Conservation (phyloP, 2,113 vertebrate genomes). For the Scomber colias region DNA sequence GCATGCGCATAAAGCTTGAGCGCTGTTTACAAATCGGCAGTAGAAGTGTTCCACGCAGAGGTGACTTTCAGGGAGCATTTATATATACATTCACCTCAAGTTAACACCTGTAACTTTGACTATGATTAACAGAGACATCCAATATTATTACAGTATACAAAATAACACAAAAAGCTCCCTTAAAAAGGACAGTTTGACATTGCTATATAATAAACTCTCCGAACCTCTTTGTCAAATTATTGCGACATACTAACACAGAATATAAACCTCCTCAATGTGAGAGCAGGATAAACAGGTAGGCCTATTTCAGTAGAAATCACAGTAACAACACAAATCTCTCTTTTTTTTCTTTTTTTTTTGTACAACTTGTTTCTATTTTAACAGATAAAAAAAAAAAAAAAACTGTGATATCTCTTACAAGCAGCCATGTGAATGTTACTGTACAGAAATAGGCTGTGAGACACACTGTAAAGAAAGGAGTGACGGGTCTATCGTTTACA, state of each 20-base stretch:
- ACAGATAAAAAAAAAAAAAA: conserved; percentile 16
- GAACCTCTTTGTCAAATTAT: too few species aligned
- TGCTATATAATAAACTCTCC: too few species aligned
- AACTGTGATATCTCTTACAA: conserved; percentile 45
- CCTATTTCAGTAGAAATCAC: background rate
- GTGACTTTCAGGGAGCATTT: too few species aligned
- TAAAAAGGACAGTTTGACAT: too few species aligned
- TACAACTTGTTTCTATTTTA: conserved; percentile 16
- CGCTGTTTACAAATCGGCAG: too few species aligned
- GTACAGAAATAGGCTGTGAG: conserved; percentile 52
- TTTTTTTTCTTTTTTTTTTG: background rate
- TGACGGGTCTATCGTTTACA: conserved; percentile 67
- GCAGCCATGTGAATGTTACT: conserved; percentile 47
- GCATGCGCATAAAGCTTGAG: too few species aligned
- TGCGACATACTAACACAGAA: background rate
- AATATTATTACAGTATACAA: too few species aligned
- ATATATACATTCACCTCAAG: too few species aligned
- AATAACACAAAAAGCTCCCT: too few species aligned
- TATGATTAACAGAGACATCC: too few species aligned
- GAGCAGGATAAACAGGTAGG: background rate
- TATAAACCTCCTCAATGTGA: background rate
- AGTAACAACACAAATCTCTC: background rate
- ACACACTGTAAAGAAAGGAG: conserved; percentile 33
- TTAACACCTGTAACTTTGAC: too few species aligned
- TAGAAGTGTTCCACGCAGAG: too few species aligned